Conservation (phyloP, 2,113 vertebrate species). For the Proteles cristata region DNA sequence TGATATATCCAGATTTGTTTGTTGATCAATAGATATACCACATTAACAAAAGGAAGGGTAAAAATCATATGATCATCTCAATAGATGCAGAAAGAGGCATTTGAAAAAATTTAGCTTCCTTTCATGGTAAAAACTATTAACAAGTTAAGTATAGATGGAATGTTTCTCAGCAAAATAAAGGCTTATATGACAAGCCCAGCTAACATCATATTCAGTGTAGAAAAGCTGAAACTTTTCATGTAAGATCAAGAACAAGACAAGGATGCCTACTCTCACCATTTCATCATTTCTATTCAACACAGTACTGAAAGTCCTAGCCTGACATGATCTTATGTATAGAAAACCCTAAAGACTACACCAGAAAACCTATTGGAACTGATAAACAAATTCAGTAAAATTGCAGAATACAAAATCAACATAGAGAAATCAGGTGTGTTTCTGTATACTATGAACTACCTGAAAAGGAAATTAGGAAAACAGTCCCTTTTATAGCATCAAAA, state of each 20-base stretch:
- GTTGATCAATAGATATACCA: neutral
- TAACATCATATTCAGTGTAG: neutral
- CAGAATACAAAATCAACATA: neutral
- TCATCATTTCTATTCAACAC: neutral
- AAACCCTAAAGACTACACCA: neutral
- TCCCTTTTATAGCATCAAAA: neutral
- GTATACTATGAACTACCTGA: neutral
- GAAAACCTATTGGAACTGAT: neutral
- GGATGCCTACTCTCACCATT: neutral
- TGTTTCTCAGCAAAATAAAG: neutral
- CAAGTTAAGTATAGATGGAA: neutral
- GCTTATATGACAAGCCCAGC: neutral
- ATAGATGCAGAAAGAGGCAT: neutral
- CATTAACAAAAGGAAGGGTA: neutral
- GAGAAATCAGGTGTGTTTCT: neutral
- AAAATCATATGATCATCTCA: neutral
- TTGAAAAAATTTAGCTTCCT: neutral
- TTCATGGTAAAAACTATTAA: neutral
- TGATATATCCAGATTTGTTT: neutral
- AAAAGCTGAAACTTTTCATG: neutral
- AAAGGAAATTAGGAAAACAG: neutral
- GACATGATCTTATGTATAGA: neutral
- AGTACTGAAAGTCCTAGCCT: neutral
- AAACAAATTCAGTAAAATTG: neutral
- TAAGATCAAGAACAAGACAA: neutral